Conservation (phyloP, 2,113 vertebrate species). For the Hippocampus zosterae region DNA sequence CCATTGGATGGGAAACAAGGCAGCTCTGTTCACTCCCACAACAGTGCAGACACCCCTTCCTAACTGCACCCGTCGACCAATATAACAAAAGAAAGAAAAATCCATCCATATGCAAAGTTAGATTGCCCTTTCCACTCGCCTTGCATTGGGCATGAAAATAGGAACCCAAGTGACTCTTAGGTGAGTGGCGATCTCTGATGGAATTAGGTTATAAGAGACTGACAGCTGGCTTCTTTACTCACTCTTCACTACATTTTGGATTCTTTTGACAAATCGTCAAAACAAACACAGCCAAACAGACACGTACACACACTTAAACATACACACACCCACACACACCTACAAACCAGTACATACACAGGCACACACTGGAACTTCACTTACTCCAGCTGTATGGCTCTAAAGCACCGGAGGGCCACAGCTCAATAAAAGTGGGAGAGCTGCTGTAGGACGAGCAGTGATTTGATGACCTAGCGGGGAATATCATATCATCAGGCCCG, state of each 20-base stretch:
- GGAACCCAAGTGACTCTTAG: no score
- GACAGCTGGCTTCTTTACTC: background rate
- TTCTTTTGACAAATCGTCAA: background rate
- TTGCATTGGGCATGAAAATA: no score
- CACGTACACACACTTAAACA: background rate
- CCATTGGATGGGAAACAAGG: no score
- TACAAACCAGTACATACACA: conserved; percentile 9
- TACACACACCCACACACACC: background rate
- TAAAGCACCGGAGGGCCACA: conserved; percentile 47
- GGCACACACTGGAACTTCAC: conserved; percentile 31
- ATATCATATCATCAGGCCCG: conserved; percentile 51
- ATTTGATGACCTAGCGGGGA: conserved; percentile 41
- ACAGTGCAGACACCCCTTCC: no score
- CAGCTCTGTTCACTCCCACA: no score
- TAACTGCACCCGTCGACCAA: no score
- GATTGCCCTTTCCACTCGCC: no score
- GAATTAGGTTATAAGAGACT: background rate
- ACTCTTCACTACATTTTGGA: background rate
- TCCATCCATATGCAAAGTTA: no score
- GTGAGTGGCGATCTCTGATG: no score
- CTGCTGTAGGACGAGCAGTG: conserved; percentile 41
- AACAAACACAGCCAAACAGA: background rate
- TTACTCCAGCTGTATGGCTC: conserved; percentile 55
- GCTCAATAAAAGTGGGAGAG: conserved; percentile 50
- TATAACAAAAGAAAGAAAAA: no score